These are phyloP conservation scores for Bombus sibiricus DNA, from an alignment of 1,140 invertebrate species.

Conservation along the genomic window DNA sequence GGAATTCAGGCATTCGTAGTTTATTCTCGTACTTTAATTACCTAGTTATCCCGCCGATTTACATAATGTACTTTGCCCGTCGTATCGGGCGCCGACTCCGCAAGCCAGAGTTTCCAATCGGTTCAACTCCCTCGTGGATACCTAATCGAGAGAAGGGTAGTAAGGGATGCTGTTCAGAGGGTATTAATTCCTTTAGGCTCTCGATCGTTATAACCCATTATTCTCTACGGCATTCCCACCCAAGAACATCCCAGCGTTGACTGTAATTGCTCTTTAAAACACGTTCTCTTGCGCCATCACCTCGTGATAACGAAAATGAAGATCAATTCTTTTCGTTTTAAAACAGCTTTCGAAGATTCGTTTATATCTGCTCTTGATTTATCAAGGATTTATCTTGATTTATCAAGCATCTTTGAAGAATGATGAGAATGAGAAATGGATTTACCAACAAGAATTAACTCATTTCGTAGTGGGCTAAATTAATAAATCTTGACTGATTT, in stretches of 20 bases:
- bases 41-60: conserved; percentile 69
- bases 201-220: conserved; percentile 70
- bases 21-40: conserved; percentile 72
- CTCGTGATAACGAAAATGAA: neutral
- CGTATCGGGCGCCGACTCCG: conserved; percentile 42
- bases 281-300: neutral
- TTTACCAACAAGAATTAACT: too few relatives aligned
- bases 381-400: neutral
- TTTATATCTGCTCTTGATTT: too few relatives aligned
- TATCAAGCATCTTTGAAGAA: neutral
- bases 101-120: conserved; percentile 66
- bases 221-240: conserved; percentile 29
- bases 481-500: too few relatives aligned
- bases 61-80: conserved; percentile 67
- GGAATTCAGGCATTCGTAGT: conserved; percentile 66
- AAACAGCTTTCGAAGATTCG: neutral
- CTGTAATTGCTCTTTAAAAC: conserved; percentile 9
- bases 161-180: conserved; percentile 30
- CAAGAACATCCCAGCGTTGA: neutral
- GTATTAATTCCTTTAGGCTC: conserved; percentile 68
- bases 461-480: too few relatives aligned
- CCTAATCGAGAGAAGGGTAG: conserved; percentile 53
- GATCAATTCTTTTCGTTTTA: neutral
- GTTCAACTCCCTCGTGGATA: conserved; percentile 56
- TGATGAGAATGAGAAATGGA: too few relatives aligned